Conservation (phyloP, 2,888 invertebrate species). For the Troides helena region DNA sequence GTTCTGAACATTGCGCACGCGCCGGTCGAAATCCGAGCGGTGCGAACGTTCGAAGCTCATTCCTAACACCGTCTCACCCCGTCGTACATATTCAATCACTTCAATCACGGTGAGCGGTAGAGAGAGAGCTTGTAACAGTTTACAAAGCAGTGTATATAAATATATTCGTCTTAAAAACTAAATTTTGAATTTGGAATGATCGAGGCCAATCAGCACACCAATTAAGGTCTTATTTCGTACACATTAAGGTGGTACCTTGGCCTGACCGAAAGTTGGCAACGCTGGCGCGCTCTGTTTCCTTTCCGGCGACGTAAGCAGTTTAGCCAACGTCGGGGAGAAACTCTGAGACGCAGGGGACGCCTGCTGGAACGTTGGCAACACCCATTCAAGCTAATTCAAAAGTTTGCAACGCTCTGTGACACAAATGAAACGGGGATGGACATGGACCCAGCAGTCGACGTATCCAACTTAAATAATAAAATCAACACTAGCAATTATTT, state of each 20-base stretch:
- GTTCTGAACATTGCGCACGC: slow-evolving; percentile 10
- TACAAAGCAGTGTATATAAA: slow-evolving; percentile 36
- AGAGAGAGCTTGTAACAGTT: slow-evolving; percentile 41
- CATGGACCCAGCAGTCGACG: slow-evolving; percentile 47
- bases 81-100: neutral
- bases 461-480: neutral
- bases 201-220: slow-evolving; percentile 77
- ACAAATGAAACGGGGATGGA: slow-evolving; percentile 36
- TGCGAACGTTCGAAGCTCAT: slow-evolving; percentile 8
- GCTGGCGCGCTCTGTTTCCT: slow-evolving; percentile 68
- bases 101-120: slow-evolving; percentile 20
- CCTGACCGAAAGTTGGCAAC: slow-evolving; percentile 77
- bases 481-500: neutral
- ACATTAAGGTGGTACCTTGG: slow-evolving; percentile 73
- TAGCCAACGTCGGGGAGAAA: slow-evolving; percentile 89
- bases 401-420: slow-evolving; percentile 39
- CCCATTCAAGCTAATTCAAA: slow-evolving; percentile 68
- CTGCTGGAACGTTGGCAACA: slow-evolving; percentile 79
- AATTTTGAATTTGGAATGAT: slow-evolving; percentile 76
- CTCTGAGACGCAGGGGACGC: slow-evolving; percentile 80
- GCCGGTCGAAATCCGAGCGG: slow-evolving; percentile 4
- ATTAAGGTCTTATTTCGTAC: slow-evolving; percentile 58
- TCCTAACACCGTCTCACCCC: neutral
- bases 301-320: slow-evolving; percentile 86
- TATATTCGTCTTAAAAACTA: slow-evolving; percentile 57